Conservation (phyloP, 2,888 invertebrate species). For the Cyclophora punctaria region DNA sequence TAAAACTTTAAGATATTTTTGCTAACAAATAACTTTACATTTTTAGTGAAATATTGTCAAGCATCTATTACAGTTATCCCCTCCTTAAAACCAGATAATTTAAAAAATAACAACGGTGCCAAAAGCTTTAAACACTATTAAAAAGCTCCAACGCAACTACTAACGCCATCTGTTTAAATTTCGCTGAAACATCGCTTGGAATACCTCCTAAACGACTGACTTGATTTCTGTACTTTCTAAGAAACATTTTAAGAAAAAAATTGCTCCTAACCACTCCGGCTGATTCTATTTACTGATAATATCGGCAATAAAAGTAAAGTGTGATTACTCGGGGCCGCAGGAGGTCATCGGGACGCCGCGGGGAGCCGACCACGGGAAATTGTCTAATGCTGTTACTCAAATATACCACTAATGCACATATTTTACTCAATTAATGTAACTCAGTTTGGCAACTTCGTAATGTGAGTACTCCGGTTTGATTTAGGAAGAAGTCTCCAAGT, state of each 20-base stretch:
- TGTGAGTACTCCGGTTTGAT: not conserved
- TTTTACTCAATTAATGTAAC: conserved; percentile 19
- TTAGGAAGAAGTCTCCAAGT: not conserved
- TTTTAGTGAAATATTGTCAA: too few relatives aligned
- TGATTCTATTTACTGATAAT: conserved; percentile 34
- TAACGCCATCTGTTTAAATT: too few relatives aligned
- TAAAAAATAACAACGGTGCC: too few relatives aligned
- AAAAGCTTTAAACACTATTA: too few relatives aligned
- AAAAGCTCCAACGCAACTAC: too few relatives aligned
- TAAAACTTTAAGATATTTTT: too few relatives aligned
- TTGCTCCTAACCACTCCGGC: conserved; percentile 22
- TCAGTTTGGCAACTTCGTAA: not conserved
- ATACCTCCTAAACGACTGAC: not conserved
- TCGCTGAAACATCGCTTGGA: too few relatives aligned
- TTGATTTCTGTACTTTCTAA: conserved; percentile 9
- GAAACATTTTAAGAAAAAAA: conserved; percentile 17
- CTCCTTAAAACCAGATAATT: too few relatives aligned
- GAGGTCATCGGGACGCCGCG: conserved; percentile 41
- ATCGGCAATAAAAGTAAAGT: conserved; percentile 51
- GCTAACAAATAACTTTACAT: too few relatives aligned
- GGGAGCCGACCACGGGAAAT: conserved; percentile 39
- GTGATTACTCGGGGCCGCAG: conserved; percentile 41
- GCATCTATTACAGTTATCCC: too few relatives aligned
- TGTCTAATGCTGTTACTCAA: conserved; percentile 53
- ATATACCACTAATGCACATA: conserved; percentile 30